Evolutionary conservation across 1,140 invertebrate species (phyloP), one percentile per base, ranked within the genome.

Genomic region (Leptinotarsa lineolata): DNA sequence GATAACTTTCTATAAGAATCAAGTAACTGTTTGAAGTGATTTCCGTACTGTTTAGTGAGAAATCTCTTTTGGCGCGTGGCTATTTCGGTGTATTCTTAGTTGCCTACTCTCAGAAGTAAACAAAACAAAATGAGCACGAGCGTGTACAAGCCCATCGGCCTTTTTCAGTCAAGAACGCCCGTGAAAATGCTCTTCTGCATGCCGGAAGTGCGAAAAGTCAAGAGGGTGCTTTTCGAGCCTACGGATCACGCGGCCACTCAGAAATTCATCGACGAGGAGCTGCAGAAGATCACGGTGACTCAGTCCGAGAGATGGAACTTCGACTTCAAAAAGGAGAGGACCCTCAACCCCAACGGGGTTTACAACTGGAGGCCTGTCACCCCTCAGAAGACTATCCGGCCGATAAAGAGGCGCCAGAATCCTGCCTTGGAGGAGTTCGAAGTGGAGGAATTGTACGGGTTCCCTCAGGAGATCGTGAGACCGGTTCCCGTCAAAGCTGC

Each of bases 251-350:
- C 83, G n/a, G 84, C 85, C 20, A 83, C 81, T 12, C 71, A 82
- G 68, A 78, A 79, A 54, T 84, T 86, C 73, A 77, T 86, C 3
- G 78, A 84, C 4, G 68, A 79, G 2, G 84, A 86, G 68, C 66
- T 86, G 61, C 76, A 79, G 24, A 78, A 81, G 63, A 78, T 84
- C 4, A 70, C 74, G 0, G 65, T 70, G 5, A 78, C 73, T 11
- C 79, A 84, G 66, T 77, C 80, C 5, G 78, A 82, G 58, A 77
- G 79, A 12, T 86, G 84, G 84, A 85, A 85, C 70, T 85, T 85
- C 72, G 82, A 86, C 75, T 86, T 86, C 70, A 48, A 78, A 39
- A 66, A 72, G 2, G 85, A 83, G 58, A 60, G 64, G 30, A 83
- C 84, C 5, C 70, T 77, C 54, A 66, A 77, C 61, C 75, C 73